A percentile compares a stretch with the other conserved stretches of the same genome.
These are phyloP conservation scores for Anthopleura xanthogrammica DNA, from an alignment of 92 coral and sea anemone genomes.

Conservation along the genomic window DNA sequence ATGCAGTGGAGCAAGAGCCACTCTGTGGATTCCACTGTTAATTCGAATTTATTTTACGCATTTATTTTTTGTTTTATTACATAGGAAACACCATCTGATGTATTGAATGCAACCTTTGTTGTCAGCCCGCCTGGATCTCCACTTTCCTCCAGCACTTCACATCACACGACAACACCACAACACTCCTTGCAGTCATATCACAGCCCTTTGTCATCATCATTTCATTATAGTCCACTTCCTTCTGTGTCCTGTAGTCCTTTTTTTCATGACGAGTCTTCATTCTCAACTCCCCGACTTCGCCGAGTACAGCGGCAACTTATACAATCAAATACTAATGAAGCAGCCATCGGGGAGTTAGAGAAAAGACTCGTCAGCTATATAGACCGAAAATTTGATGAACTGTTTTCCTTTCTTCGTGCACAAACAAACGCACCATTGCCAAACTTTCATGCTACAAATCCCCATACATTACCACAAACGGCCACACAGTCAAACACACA, in stretches of 20 bases:
- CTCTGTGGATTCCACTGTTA: too few species aligned
- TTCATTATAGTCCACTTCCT: slow-evolving; percentile 6
- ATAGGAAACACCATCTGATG: slow-evolving; percentile 3
- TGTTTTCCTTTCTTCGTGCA: background rate
- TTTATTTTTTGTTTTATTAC: too few species aligned
- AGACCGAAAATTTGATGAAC: background rate
- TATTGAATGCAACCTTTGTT: background rate
- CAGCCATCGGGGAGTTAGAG: background rate
- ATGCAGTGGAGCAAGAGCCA: too few species aligned
- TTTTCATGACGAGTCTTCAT: background rate
- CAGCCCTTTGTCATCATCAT: slow-evolving; percentile 9
- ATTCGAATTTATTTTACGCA: too few species aligned
- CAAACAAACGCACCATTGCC: background rate
- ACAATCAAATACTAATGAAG: background rate
- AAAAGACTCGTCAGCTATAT: background rate
- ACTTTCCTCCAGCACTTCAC: slow-evolving; percentile 2
- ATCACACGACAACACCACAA: background rate
- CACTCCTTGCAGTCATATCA: background rate
- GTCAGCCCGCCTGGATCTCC: slow-evolving; percentile 6
- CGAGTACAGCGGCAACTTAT: slow-evolving; percentile 9
- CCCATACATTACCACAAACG: background rate
- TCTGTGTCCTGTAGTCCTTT: background rate
- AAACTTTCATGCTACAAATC: background rate
- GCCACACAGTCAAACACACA: slow-evolving; percentile 6
- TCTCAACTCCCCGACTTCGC: background rate